A percentile compares a stretch with the other conserved stretches of the same genome.
These are phyloP conservation scores for Trochalopteron elliotii DNA, from an alignment of 2,113 vertebrate genomes.

Conservation along the genomic window DNA sequence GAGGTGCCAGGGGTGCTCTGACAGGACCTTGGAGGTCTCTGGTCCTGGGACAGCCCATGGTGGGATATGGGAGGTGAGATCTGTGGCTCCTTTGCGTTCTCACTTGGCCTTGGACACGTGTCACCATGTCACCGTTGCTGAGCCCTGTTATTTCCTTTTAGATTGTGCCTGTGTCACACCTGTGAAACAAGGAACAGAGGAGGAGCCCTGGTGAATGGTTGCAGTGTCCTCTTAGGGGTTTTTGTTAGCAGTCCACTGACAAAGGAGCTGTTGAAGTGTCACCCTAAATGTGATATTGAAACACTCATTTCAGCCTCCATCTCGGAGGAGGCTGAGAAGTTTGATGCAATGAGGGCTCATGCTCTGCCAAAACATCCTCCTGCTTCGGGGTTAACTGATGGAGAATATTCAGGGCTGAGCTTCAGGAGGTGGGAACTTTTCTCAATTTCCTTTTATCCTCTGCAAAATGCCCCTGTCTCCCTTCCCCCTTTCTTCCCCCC, in stretches of 20 bases:
- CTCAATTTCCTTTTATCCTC: slow-evolving; percentile 60
- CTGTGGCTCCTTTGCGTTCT: fast-evolving
- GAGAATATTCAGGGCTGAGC: slow-evolving; percentile 30
- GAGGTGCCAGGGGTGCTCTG: not conserved
- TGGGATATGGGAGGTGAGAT: not conserved
- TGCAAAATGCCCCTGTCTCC: slow-evolving; percentile 64
- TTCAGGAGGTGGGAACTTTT: slow-evolving; percentile 67
- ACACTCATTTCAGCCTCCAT: not conserved
- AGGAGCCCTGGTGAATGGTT: not conserved
- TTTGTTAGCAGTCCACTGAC: not conserved
- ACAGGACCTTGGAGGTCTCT: fast-evolving
- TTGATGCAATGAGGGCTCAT: not conserved
- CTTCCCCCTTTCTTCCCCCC: slow-evolving; percentile 47
- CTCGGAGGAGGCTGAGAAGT: not conserved
- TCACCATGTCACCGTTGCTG: not conserved
- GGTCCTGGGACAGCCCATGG: fast-evolving
- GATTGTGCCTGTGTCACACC: not conserved
- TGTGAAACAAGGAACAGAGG: not conserved
- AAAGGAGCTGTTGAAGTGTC: not conserved
- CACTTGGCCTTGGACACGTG: not conserved
- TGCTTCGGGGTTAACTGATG: slow-evolving; percentile 12
- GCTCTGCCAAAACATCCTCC: not conserved
- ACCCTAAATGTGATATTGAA: not conserved
- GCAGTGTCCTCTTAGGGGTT: not conserved
- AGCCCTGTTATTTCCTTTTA: not conserved